phyloP scores from a whole-genome alignment of 2,113 vertebrate genomes.

The Stigmatopora nigra region DNA sequence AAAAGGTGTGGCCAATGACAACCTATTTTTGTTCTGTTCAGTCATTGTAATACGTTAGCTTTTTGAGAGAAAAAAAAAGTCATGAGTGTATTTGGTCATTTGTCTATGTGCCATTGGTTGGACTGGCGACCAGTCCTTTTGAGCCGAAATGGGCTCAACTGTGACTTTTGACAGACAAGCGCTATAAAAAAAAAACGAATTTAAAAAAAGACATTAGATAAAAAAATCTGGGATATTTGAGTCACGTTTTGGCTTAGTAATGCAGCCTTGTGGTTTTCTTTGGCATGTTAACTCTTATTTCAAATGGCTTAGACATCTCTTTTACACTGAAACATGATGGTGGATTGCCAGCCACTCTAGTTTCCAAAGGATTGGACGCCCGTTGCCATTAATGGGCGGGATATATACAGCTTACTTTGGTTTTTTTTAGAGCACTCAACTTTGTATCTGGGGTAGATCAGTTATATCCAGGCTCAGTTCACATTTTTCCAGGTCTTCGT shows the following conservation, averaged over 20 bases:
- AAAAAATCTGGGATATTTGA: background rate
- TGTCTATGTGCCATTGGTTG: background rate
- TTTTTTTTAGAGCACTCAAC: constrained; percentile 13
- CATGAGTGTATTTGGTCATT: background rate
- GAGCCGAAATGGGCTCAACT: background rate
- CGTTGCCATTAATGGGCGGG: background rate
- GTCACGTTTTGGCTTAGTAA: constrained; percentile 38
- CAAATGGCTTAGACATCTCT: no score
- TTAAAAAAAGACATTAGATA: background rate
- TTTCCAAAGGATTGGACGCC: no score
- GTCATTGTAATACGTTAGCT: background rate
- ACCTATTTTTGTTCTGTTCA: background rate
- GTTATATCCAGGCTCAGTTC: constrained; percentile 44
- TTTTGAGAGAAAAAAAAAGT: background rate
- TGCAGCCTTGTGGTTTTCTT: constrained; percentile 7
- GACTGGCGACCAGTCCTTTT: background rate
- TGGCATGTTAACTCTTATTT: constrained; percentile 13
- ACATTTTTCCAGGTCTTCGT: constrained; percentile 48
- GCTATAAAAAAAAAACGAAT: background rate
- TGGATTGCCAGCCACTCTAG: no score
- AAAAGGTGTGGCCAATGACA: background rate
- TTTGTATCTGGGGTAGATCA: constrained; percentile 53
- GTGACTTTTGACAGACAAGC: background rate
- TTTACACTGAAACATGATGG: no score
- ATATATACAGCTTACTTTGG: constrained; percentile 24